Percentiles rank a stretch among this genome's conserved stretches.
These are phyloP conservation scores for Hemiprocne comata DNA, from an alignment of 2,113 vertebrate species.

Conservation along the genomic window DNA sequence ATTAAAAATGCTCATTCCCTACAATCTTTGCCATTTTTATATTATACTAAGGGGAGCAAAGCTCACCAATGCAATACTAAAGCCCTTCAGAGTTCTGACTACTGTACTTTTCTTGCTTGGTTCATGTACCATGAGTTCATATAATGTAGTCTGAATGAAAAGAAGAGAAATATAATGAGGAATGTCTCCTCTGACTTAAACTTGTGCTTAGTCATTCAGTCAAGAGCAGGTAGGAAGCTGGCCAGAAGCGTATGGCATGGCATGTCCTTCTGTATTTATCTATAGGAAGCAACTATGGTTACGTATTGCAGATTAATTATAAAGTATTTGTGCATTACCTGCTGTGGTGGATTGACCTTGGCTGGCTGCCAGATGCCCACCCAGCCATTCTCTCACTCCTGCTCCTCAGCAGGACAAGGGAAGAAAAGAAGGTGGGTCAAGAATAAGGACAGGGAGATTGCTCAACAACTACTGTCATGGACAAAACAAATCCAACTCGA, in stretches of 20 bases:
- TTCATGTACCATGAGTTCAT: background rate
- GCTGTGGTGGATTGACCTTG: background rate
- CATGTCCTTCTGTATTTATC: background rate
- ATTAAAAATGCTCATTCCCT: conserved; percentile 69
- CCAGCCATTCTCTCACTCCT: background rate
- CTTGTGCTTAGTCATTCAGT: background rate
- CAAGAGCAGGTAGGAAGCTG: background rate
- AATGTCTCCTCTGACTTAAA: background rate
- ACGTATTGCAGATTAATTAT: background rate
- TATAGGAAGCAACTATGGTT: background rate
- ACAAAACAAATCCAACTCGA: too few relatives aligned
- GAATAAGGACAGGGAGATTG: background rate
- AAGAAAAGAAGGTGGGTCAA: background rate
- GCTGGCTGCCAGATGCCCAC: background rate
- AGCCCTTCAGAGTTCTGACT: conserved; percentile 64
- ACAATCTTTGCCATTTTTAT: conserved; percentile 66
- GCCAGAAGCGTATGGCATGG: background rate
- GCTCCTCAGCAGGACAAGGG: background rate
- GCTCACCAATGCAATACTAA: conserved; percentile 48
- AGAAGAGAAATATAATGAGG: background rate
- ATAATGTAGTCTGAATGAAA: conserved; percentile 18
- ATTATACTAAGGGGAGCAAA: conserved; percentile 66
- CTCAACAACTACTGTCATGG: too few relatives aligned
- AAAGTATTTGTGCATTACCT: background rate
- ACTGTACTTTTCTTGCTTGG: conserved; percentile 23